These are phyloP conservation scores for Eurystomus gularis DNA, from an alignment of 2,113 vertebrate species.

Conservation along the genomic window DNA sequence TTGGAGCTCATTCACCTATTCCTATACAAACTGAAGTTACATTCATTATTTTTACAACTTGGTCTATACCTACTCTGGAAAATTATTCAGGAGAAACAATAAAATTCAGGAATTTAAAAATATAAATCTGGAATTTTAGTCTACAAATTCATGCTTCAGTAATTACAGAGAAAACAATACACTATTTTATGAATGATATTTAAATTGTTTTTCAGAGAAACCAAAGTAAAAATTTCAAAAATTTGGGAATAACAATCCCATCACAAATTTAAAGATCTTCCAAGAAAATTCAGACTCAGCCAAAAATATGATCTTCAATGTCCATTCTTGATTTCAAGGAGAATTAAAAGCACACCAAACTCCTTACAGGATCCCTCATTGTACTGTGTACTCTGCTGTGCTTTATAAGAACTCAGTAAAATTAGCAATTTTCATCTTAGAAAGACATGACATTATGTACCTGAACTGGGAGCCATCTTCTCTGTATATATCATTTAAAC, in stretches of 20 bases:
- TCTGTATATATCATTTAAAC: not conserved
- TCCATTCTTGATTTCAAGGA: not conserved
- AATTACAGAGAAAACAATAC: not conserved
- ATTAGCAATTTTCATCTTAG: not conserved
- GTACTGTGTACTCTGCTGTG: not conserved
- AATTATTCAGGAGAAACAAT: not conserved
- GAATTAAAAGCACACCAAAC: not conserved
- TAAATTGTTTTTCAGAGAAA: not conserved
- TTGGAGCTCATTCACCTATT: not conserved
- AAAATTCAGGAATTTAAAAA: not conserved
- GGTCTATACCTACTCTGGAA: not conserved
- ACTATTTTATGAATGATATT: not conserved
- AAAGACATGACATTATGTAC: not conserved
- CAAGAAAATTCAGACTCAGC: not conserved
- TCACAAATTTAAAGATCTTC: not conserved
- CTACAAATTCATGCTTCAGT: not conserved
- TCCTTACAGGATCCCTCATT: not conserved
- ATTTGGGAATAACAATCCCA: not conserved
- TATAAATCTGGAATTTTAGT: not conserved
- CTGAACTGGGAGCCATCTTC: not conserved
- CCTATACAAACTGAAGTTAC: not conserved
- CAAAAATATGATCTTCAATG: not conserved
- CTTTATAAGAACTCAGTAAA: not conserved
- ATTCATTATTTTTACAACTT: conserved; percentile 20
- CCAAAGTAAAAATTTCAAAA: not conserved